Base-by-base conservation (phyloP, 1,140 invertebrate species). In the Radopholus similis region DNA sequence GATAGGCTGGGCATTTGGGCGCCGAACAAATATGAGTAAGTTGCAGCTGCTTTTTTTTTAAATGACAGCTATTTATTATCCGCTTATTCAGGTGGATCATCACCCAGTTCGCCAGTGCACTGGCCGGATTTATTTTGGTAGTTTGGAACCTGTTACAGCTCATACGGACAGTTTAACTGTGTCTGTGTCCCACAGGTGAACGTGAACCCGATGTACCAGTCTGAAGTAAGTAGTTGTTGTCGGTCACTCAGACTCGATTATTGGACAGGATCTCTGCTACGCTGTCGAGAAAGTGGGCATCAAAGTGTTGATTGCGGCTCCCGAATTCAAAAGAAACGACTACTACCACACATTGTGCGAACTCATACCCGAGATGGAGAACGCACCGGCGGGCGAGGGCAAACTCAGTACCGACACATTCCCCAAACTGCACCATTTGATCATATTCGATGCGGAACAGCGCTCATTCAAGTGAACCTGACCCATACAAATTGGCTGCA, bases 1-100 rank as follows among this genome's bases (percentile, higher is more conserved):
- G 93, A 97, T 77, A 83, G 90, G 6, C 74, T 98, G 2, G 93
- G 90, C 0, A 85, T 97, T 13, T 95, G 91, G 90, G 88, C 89
- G 0, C 91, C 92, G 0, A 97, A 96, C 83, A 86, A 86, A 28
- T 78, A 88, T 5, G 88, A 91, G 76, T n/a, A n/a, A n/a, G n/a
- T n/a, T n/a, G n/a, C n/a, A n/a, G n/a, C n/a, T n/a, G n/a, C n/a
- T n/a, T n/a, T n/a, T n/a, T n/a, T n/a, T n/a, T n/a, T n/a, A n/a
- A n/a, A n/a, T n/a, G n/a, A n/a, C n/a, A n/a, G n/a, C n/a, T n/a
- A n/a, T n/a, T n/a, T n/a, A n/a, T n/a, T n/a, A n/a, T n/a, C n/a
- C n/a, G n/a, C n/a, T n/a, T n/a, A n/a, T n/a, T n/a, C n/a, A n/a
- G n/a, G n/a, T 97, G 93, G 92, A 70, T 70, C 30, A 76, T 94